Base-by-base conservation (phyloP, 2,888 invertebrate genomes). In the Trilocha varians region DNA sequence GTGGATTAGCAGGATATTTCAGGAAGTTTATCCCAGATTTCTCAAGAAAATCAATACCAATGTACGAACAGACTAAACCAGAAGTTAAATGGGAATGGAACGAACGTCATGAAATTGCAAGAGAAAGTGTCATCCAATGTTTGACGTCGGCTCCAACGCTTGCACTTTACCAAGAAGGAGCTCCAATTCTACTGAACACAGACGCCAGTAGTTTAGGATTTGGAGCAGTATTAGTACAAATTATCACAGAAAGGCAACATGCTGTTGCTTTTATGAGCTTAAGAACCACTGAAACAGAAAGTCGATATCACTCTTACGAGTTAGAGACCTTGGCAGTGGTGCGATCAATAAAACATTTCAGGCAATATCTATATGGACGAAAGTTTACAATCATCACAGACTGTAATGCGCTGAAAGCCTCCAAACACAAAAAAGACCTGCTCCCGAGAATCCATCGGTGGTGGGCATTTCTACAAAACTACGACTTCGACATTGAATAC, bases 241-340 rank as follows among this genome's bases (percentile, higher is more conserved):
- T 18, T 18, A 18, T 18, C 18, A 8, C 18, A 8, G 18, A 8
- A 18, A 5, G 18, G 18, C 57, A 46, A 1, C 53, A 55, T 11
- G 56, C 55, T 1, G 42, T 62, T 2, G 49, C 39, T 0, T 62
- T 58, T 16, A 58, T 46, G 32, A 59, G 61, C 15, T 51, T 47
- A 0, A 49, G 53, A 1, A 58, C 58, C 0, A 32, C 51, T 2
- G 52, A 49, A 0, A 38, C 37, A 1, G 54, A 56, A 25, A 47
- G 49, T 1, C 36, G 53, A 0, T 58, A 59, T 32, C 56, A 56
- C 18, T 54, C 53, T 0, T 56, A 55, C 25, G 53, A 59, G 17
- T 13, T 59, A 0, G 53, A 58, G 9, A 58, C 55, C 0, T 5
- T 58, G 16, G 59, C 59, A 4, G 56, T 57, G 0, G 53, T 55